Base-by-base conservation (phyloP, 2,797 vertebrate species). In the Intellagama lesueurii region DNA sequence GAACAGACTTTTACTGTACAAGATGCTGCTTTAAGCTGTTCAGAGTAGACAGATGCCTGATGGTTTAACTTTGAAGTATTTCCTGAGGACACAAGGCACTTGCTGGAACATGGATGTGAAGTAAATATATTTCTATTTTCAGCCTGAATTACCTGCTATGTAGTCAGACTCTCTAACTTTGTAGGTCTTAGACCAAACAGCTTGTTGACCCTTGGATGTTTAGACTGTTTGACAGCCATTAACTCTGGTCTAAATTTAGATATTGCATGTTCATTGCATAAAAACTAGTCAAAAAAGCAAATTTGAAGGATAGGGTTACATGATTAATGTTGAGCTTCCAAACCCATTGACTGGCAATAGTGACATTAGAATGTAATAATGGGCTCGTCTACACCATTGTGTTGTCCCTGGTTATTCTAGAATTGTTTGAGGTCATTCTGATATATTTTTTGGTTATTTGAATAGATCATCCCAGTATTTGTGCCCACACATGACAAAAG, bases 61-160 rank as follows among this genome's bases (percentile, higher is more conserved):
- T 76, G 91, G 85, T 75, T 92, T 35, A 4, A 68, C 85, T 83
- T 92, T 52, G 60, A 84, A 73, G n/a, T 8, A 28, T 8, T 78
- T 9, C 26, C 4, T 49, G 87, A 87, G 86, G 84, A 86, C 89
- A 0, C 4, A 47, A 69, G 40, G 64, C 69, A 1, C 81, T 72
- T 78, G 88, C 89, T 91, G 80, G 66, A 91, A 80, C 47, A 89
- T 86, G 52, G 17, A 3, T 72, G 83, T 87, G 87, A 92, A 90
- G 86, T 83, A 0, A 70, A 0, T 81, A 7, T 5, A 81, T 93
- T 84, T 87, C 9, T 40, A 35, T 87, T 84, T 86, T 75, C 70
- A 80, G 26, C 30, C 7, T 85, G 47, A 90, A 60, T 47, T 68
- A 24, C 66, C 52, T 64, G 24, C 47, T 0, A 0, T 16, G 32